These are phyloP conservation scores for Xenotilapia flavipinnis DNA, from an alignment of 2,113 vertebrate species.

Conservation along the genomic window DNA sequence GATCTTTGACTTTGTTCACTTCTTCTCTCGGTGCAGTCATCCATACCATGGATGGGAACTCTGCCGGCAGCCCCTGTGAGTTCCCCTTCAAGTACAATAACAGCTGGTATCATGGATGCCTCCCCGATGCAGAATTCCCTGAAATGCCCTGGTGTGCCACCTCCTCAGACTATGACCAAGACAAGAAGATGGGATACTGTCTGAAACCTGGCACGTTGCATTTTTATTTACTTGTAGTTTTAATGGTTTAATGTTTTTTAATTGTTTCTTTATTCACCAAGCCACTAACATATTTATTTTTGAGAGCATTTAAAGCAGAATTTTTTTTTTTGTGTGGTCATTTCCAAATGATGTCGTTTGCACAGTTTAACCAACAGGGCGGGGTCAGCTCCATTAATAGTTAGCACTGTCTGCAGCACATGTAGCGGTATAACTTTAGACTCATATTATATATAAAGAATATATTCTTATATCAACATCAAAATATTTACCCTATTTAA, in stretches of 20 bases:
- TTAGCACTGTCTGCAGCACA: not conserved
- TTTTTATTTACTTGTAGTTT: not conserved
- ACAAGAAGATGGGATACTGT: conserved; percentile 81
- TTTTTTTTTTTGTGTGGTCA: not conserved
- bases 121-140: conserved; percentile 35
- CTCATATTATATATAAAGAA: not conserved
- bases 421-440: not conserved
- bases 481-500: not conserved
- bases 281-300: not conserved
- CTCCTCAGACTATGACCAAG: conserved; percentile 69
- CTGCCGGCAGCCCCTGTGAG: conserved; percentile 81
- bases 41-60: conserved; percentile 82
- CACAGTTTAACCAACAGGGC: not conserved
- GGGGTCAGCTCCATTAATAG: not conserved
- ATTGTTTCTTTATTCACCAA: not conserved
- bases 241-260: not conserved
- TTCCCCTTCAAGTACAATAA: conserved; percentile 84
- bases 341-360: not conserved
- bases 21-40: conserved; percentile 68
- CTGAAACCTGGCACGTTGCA: conserved; percentile 75
- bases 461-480: not conserved
- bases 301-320: not conserved
- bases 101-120: conserved; percentile 84
- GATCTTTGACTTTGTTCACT: not conserved
- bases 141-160: conserved; percentile 82